phyloP scores from a whole-genome alignment of 2,113 vertebrate species.

The Pavo muticus region DNA sequence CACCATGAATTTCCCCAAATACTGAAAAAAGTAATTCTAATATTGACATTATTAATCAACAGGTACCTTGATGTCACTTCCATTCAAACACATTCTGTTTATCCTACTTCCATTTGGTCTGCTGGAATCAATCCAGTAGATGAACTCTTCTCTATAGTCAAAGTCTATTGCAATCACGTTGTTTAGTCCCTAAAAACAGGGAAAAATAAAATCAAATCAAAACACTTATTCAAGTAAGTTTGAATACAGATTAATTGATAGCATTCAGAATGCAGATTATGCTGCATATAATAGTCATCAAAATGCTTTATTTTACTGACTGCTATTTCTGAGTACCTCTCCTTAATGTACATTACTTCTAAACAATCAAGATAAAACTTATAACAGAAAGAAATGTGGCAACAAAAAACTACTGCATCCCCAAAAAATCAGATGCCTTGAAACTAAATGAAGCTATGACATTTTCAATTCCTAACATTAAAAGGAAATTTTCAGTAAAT shows the following conservation, averaged over 20 bases:
- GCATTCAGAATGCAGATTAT: background rate
- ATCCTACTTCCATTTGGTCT: constrained; percentile 95
- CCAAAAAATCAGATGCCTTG: background rate
- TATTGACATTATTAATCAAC: background rate
- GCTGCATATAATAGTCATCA: background rate
- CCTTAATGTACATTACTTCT: background rate
- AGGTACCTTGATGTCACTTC: constrained; percentile 94
- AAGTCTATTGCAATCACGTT: constrained; percentile 98
- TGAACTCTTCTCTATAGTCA: constrained; percentile 97
- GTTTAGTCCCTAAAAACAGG: constrained; percentile 88
- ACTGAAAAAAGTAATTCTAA: background rate
- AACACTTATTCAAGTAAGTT: background rate
- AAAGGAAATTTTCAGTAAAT: background rate
- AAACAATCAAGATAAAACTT: background rate
- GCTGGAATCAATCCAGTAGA: constrained; percentile 98
- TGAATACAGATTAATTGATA: background rate
- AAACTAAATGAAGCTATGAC: background rate
- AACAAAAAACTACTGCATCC: background rate
- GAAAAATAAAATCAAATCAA: background rate
- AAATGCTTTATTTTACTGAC: background rate
- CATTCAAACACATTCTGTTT: constrained; percentile 96
- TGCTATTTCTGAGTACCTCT: background rate
- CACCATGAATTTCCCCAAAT: background rate
- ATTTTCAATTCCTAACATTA: background rate
- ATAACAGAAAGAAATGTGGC: background rate